Evolutionary conservation across 2,113 vertebrate genomes (phyloP).

Genomic region (Verasper variegatus): DNA sequence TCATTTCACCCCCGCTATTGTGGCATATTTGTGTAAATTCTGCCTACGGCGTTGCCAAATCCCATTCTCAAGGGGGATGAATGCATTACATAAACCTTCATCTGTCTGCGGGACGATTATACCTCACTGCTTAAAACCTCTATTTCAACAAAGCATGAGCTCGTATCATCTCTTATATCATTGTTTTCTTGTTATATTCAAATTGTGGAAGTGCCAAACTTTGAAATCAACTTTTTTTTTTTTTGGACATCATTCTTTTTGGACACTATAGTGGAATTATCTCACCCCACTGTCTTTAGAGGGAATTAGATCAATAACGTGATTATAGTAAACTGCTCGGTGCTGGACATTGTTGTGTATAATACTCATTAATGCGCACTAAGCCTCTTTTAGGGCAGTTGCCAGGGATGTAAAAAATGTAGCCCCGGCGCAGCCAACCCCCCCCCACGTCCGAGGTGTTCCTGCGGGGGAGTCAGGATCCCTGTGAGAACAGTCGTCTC

Average conservation of each 20-base stretch:
- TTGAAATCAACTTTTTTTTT: neutral
- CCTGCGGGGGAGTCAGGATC: constrained; percentile 72
- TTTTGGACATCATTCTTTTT: neutral
- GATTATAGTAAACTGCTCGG: constrained; percentile 7
- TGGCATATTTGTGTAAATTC: constrained; percentile 61
- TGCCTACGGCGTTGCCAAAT: constrained; percentile 64
- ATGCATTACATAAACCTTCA: constrained; percentile 66
- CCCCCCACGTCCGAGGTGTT: constrained; percentile 72
- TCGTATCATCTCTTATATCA: neutral
- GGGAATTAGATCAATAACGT: neutral
- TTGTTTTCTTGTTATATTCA: neutral
- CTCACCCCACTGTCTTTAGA: neutral
- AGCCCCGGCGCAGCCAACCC: constrained; percentile 82
- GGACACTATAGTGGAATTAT: neutral
- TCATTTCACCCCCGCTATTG: constrained; percentile 66
- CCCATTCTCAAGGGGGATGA: constrained; percentile 63
- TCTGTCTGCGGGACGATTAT: constrained; percentile 45
- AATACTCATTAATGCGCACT: constrained; percentile 34
- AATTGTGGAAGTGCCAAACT: neutral
- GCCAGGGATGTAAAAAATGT: constrained; percentile 61
- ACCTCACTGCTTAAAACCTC: neutral
- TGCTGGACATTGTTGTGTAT: constrained; percentile 2
- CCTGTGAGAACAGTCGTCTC: constrained; percentile 74
- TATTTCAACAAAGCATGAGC: constrained; percentile 27
- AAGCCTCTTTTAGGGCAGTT: constrained; percentile 25